Evolutionary conservation across 2,797 vertebrate genomes (phyloP).

Genomic region (Muscicapa striata): DNA sequence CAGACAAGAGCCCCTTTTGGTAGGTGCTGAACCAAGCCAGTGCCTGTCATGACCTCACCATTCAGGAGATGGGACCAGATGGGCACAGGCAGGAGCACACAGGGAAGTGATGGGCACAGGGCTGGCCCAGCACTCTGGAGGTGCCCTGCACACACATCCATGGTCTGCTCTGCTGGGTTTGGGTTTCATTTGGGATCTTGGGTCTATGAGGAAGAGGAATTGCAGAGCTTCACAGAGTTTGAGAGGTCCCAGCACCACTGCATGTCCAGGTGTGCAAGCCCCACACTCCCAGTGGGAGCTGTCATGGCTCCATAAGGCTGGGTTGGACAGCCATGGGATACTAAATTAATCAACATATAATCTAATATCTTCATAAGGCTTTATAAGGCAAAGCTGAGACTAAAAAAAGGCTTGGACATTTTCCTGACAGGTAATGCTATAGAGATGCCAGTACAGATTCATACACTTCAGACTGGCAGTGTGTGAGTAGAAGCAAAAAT

Average conservation of each 20-base stretch:
- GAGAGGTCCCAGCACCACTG: not conserved
- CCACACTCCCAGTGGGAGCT: not conserved
- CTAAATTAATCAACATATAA: not conserved
- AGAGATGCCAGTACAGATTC: not conserved
- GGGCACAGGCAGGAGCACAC: not conserved
- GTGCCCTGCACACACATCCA: not conserved
- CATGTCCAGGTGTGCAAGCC: not conserved
- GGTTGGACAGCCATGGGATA: not conserved
- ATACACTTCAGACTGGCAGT: not conserved
- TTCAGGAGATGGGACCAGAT: not conserved
- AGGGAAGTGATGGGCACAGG: fast-evolving
- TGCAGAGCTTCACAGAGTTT: not conserved
- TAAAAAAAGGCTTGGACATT: not conserved
- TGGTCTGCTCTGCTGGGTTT: not conserved
- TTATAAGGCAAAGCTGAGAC: not conserved
- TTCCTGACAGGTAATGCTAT: not conserved
- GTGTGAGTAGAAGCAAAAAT: not conserved
- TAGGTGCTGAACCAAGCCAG: not conserved
- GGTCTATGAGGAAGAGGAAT: not conserved
- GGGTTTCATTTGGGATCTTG: not conserved
- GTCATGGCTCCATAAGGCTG: not conserved
- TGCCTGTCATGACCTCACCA: not conserved
- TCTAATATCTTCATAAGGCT: not conserved
- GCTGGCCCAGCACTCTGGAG: not conserved
- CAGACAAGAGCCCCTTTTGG: not conserved